Evolutionary conservation across 2,113 vertebrate species (phyloP).

Genomic region (Siniperca chuatsi): DNA sequence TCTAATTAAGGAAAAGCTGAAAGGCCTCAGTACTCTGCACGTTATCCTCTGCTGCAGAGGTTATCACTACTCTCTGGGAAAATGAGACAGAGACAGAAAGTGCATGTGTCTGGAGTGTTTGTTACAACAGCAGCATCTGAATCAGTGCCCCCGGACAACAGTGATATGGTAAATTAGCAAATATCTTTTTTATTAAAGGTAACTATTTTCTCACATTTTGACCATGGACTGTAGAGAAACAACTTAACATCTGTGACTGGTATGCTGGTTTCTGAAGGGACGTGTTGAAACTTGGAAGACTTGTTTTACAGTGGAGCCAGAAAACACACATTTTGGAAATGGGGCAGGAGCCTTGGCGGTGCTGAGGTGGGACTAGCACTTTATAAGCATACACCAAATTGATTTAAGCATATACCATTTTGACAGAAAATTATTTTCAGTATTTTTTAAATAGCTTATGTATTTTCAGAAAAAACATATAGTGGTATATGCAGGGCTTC

Average conservation of each 20-base stretch:
- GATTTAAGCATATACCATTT: not conserved
- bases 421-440: not conserved
- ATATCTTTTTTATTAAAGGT: not conserved
- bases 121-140: not conserved
- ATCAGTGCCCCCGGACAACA: not conserved
- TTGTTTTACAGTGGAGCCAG: not conserved
- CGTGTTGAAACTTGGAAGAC: not conserved
- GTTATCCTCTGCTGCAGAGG: not conserved
- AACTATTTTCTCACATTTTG: not conserved
- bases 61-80: not conserved
- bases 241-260: not conserved
- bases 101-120: not conserved
- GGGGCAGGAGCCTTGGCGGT: not conserved
- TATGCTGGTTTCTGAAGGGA: not conserved
- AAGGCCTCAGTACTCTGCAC: too few species aligned
- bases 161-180: not conserved
- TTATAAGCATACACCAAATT: not conserved
- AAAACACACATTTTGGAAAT: not conserved
- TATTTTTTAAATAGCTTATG: not conserved
- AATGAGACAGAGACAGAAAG: not conserved
- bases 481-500: not conserved
- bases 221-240: not conserved
- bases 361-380: not conserved
- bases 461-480: not conserved
- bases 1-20: slow-evolving; percentile 44